Evolutionary conservation across 64 coral and sea anemone genomes (phyloP), one percentile per base, ranked within the genome.

Genomic region (Trachythela sp.): DNA sequence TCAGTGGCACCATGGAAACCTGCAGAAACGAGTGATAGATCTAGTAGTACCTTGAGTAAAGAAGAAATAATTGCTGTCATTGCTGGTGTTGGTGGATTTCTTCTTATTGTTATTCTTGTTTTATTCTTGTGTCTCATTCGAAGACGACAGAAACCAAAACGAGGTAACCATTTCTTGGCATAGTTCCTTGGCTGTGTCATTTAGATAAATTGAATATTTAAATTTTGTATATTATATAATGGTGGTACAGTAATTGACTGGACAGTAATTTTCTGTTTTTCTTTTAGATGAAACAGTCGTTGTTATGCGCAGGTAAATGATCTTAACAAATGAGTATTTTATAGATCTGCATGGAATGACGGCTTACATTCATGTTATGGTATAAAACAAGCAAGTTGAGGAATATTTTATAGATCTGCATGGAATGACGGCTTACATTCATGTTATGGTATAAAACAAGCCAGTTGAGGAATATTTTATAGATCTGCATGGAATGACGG

Each of bases 121-220:
- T 39, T 80, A 35, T 80, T 80, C 20, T 39, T 80, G 33, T 80
- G 75, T 39, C 75, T 80, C 37, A 80, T 80, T 39, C 15, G 75
- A 80, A 80, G 75, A 80, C 26, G 75, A 80, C 75, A 80, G 20
- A 80, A 80, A 80, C 75, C 75, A 36, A 80, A 80, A 80, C 32
- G 75, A 80, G 75, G 75, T 80, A 80, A 80, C 11, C 13, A 80
- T 13, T 34, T 80, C 15, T 80, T 26, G 22, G 48, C 48, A 58
- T 58, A 58, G 13, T 58, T 58, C 42, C 42, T 11, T 45, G 4
- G 42, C 18, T 59, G 54, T 59, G 24, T 59, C 18, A 2, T 59
- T 22, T 20, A 64, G 7, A 18, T 22, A 64, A 24, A 6, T 10
- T 27, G 5, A 9, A 10, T 20, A 24, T 64, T 64, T 64, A 27